Conservation (phyloP, 2,113 vertebrate species). For the Cryptoleucopteryx plumbea region DNA sequence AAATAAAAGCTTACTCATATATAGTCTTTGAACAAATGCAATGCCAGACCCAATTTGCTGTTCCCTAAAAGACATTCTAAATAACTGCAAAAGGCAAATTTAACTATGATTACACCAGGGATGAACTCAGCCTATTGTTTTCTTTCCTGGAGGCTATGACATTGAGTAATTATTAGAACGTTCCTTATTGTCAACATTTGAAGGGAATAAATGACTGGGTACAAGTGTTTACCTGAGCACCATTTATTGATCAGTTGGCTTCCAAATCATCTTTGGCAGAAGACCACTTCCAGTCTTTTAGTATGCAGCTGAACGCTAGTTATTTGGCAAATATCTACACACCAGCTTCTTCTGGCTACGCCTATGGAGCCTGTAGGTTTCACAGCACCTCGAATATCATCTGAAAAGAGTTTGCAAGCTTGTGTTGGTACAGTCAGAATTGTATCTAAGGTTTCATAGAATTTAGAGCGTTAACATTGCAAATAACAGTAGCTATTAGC, state of each 20-base stretch:
- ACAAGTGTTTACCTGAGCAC: not conserved
- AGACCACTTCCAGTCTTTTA: not conserved
- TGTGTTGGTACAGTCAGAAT: not conserved
- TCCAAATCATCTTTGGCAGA: not conserved
- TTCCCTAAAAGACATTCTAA: not conserved
- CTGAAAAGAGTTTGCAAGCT: not conserved
- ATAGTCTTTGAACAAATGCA: not conserved
- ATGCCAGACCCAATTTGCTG: not conserved
- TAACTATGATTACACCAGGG: not conserved
- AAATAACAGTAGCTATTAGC: not conserved
- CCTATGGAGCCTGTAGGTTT: not conserved
- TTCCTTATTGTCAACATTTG: not conserved
- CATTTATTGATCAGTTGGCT: not conserved
- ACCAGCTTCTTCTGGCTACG: not conserved
- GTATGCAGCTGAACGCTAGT: not conserved
- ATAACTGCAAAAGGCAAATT: not conserved
- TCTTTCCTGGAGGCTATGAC: not conserved
- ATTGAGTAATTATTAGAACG: not conserved
- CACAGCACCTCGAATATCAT: not conserved
- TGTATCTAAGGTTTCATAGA: not conserved
- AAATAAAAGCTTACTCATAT: not conserved
- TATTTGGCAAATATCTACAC: not conserved
- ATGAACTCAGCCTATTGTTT: not conserved
- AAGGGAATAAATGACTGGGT: not conserved
- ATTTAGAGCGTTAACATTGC: not conserved